A percentile compares a stretch with the other conserved stretches of the same genome.
These are phyloP conservation scores for Volucella bombylans DNA, from an alignment of 2,888 invertebrate species.

Conservation along the genomic window DNA sequence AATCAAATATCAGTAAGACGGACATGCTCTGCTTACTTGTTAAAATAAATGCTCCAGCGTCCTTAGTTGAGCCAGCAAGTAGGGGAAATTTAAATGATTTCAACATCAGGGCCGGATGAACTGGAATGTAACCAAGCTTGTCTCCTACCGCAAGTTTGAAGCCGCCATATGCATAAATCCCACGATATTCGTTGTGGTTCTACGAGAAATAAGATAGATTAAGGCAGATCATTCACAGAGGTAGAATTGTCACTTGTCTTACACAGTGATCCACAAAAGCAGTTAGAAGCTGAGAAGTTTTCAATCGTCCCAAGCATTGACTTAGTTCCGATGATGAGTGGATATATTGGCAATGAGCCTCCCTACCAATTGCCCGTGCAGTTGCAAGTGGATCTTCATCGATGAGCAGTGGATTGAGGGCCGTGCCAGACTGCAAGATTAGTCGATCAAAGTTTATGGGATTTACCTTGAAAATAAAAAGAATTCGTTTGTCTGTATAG, in stretches of 20 bases:
- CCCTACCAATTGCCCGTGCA: slow-evolving; percentile 80
- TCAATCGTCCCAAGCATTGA: slow-evolving; percentile 77
- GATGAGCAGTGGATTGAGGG: slow-evolving; percentile 83
- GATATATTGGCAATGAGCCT: slow-evolving; percentile 79
- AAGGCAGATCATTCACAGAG: too few species aligned
- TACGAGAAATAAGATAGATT: neutral
- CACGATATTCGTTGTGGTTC: slow-evolving; percentile 54
- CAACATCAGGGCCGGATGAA: slow-evolving; percentile 78
- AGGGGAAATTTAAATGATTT: slow-evolving; percentile 79
- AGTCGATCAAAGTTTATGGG: slow-evolving; percentile 82
- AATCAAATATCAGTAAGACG: too few species aligned
- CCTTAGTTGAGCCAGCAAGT: slow-evolving; percentile 83
- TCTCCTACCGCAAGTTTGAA: slow-evolving; percentile 80
- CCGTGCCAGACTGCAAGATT: slow-evolving; percentile 84
- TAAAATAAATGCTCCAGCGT: slow-evolving; percentile 83
- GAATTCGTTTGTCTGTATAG: too few species aligned
- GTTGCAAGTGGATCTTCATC: slow-evolving; percentile 82
- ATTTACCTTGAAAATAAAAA: slow-evolving; percentile 37
- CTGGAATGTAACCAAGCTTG: slow-evolving; percentile 78
- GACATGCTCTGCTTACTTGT: slow-evolving; percentile 79
- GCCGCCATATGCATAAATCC: slow-evolving; percentile 76
- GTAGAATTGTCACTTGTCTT: neutral
- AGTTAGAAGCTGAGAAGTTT: slow-evolving; percentile 77
- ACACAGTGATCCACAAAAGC: slow-evolving; percentile 77
- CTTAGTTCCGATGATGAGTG: slow-evolving; percentile 64